These are phyloP conservation scores for Macrotis lagotis DNA, from an alignment of 2,113 vertebrate genomes.

Conservation along the genomic window DNA sequence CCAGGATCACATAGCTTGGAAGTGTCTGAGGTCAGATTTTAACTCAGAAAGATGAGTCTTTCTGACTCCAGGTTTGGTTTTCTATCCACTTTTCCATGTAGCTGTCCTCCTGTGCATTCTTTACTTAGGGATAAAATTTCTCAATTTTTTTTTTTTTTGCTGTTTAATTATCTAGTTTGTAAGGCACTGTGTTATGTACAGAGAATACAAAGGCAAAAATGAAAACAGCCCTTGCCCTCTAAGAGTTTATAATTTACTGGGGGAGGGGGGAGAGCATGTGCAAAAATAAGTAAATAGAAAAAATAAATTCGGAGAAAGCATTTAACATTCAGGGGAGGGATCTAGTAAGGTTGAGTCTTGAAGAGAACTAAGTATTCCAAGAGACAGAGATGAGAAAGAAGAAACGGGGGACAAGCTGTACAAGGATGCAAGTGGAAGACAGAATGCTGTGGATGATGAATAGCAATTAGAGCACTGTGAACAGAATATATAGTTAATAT, in stretches of 20 bases:
- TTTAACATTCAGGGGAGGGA: neutral
- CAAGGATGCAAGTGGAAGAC: neutral
- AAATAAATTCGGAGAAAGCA: neutral
- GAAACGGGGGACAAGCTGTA: neutral
- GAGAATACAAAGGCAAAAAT: neutral
- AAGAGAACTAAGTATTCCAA: neutral
- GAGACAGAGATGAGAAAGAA: neutral
- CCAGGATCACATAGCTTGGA: neutral
- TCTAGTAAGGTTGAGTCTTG: neutral
- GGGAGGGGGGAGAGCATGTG: neutral
- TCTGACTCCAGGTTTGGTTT: neutral
- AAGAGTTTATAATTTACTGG: neutral
- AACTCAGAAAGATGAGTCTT: neutral
- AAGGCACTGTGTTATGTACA: neutral
- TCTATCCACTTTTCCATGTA: neutral
- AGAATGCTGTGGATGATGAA: neutral
- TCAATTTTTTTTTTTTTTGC: neutral
- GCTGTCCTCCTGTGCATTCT: neutral
- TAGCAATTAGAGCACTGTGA: neutral
- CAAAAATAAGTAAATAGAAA: neutral
- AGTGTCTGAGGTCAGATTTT: neutral
- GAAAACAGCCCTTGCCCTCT: neutral
- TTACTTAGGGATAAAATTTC: neutral
- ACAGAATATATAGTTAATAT: neutral
- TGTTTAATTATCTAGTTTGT: neutral